Evolutionary conservation across 2,797 vertebrate genomes (phyloP), one percentile per base, ranked within the genome.

Genomic region (Peromyscus aztecus): DNA sequence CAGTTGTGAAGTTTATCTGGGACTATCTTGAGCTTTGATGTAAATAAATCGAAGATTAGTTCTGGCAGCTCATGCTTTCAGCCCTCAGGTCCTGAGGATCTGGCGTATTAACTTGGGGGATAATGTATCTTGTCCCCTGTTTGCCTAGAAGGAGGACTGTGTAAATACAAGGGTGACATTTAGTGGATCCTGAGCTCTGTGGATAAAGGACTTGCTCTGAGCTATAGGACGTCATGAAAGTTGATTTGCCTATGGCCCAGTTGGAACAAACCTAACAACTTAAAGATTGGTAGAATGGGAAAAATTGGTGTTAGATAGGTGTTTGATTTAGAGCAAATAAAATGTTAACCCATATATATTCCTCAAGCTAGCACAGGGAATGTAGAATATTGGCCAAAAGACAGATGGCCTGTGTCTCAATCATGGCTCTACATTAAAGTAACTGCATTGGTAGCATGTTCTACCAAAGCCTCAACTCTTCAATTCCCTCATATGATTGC

Each of bases 31-130:
- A 75, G 29, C 75, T 96, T 92, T 78, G 81, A 94, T 91, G 63
- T 89, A 93, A 96, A 96, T 86, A 95, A 93, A 91, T 87, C 49
- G 61, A 95, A 94, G 93, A 73, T 97, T 93, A 40, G 14, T 95
- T 95, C 73, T 73, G 91, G 43, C 31, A 91, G 76, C n/a, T 88
- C 59, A 55, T 88, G 23, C 80, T 91, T 77, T 91, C 29, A n/a
- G 4, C 69, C 80, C 4, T 6, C 6, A 31, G 85, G 61, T 43
- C 76, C 67, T 82, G 67, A 78, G 37, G 31, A 88, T 89, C 92
- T 87, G 59, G 55, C 6, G 67, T 94, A 86, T 69, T 88, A 95
- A 75, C n/a, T 40, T 75, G 37, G 67, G 57, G 46, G 40, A 88
- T 81, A 90, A 93, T 91, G 31, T 67, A 10, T 57, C 76, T 83